Evolutionary conservation across 2,113 vertebrate species (phyloP).

Genomic region (Otus sunia): DNA sequence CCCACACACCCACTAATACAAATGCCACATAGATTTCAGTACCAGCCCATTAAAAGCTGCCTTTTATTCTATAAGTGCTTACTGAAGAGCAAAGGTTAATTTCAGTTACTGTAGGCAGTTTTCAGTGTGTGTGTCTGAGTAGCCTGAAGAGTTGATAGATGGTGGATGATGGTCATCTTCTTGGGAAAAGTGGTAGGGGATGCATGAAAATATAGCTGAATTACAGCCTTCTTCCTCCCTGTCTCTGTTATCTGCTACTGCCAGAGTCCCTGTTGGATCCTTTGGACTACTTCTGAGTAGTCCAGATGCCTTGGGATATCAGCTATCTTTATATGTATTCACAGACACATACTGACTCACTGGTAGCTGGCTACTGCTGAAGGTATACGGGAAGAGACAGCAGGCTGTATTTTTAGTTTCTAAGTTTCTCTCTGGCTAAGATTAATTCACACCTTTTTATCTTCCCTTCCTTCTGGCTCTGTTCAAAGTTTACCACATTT

Average conservation of each 20-base stretch:
- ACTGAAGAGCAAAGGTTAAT: neutral
- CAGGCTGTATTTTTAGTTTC: neutral
- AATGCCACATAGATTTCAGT: neutral
- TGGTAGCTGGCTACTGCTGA: neutral
- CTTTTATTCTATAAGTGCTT: neutral
- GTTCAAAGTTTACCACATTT: neutral
- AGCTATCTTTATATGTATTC: neutral
- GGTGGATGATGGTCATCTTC: neutral
- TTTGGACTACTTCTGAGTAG: neutral
- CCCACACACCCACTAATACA: neutral
- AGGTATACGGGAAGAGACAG: neutral
- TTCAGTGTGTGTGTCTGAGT: neutral
- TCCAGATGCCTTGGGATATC: neutral
- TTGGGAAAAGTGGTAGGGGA: neutral
- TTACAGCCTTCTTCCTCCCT: neutral
- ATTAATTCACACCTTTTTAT: slow-evolving; percentile 30
- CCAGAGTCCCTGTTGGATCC: neutral
- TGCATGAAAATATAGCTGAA: neutral
- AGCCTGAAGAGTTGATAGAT: neutral
- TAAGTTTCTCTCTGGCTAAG: slow-evolving; percentile 2
- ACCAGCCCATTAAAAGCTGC: neutral
- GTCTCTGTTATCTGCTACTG: neutral
- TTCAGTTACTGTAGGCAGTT: neutral
- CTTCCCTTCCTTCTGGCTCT: neutral
- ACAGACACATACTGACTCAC: neutral